These are phyloP conservation scores for Calliscelio sp. DNA, from an alignment of 2,888 invertebrate genomes.

Conservation along the genomic window DNA sequence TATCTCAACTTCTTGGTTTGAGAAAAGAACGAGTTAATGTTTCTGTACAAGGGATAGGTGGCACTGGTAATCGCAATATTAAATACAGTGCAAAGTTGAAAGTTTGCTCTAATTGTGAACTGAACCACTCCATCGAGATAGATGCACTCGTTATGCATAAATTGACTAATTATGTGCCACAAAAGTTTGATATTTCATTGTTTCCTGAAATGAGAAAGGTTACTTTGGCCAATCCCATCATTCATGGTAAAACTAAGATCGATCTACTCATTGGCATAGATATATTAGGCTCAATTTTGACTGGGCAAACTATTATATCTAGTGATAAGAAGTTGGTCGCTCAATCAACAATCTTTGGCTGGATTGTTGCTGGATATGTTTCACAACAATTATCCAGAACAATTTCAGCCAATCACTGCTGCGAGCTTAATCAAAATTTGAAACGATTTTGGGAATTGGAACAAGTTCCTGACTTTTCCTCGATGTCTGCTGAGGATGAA, in stretches of 20 bases:
- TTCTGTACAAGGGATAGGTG: too few relatives aligned
- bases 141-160: neutral
- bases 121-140: too few relatives aligned
- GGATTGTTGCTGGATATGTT: too few relatives aligned
- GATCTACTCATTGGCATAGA: neutral
- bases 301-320: neutral
- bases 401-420: neutral
- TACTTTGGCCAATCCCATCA: neutral
- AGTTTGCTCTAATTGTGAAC: too few relatives aligned
- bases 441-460: neutral
- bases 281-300: neutral
- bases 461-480: neutral
- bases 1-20: neutral
- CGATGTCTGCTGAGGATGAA: neutral
- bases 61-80: too few relatives aligned
- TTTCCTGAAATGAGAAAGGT: neutral
- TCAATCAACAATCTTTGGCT: neutral
- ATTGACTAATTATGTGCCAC: neutral
- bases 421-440: neutral
- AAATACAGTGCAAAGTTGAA: neutral
- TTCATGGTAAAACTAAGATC: neutral
- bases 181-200: neutral
- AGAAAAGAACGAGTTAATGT: neutral
- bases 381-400: too few relatives aligned
- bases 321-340: neutral